phyloP scores from a whole-genome alignment of 64 coral and sea anemone genomes.

The Montipora efflorescens region DNA sequence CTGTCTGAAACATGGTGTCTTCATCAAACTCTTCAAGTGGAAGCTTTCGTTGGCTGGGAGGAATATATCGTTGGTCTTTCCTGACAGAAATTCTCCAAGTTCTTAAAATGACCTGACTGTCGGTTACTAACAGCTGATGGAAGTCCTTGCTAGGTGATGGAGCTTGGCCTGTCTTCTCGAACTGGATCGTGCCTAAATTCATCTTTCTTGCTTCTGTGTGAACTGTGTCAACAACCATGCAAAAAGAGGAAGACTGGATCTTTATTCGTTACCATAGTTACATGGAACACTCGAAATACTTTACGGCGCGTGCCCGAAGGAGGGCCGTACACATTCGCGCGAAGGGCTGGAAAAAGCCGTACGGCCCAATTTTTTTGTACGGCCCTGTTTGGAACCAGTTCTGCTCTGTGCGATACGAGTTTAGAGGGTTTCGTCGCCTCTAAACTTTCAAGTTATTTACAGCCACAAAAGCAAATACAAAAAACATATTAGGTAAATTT shows the following conservation, averaged over 20 bases:
- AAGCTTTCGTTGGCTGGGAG: conserved; percentile 87
- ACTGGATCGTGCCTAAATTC: conserved; percentile 74
- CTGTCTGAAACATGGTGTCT: conserved; percentile 82
- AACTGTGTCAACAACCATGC: not conserved
- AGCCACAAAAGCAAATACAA: too few relatives aligned
- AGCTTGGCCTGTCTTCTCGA: conserved; percentile 93
- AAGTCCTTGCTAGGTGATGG: conserved; percentile 99
- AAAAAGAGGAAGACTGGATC: not conserved
- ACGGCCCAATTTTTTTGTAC: too few relatives aligned
- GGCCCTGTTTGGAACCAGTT: too few relatives aligned
- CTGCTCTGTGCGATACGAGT: too few relatives aligned
- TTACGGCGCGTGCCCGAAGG: too few relatives aligned
- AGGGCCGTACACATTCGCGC: too few relatives aligned
- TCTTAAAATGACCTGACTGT: conserved; percentile 88
- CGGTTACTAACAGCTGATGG: conserved; percentile 90
- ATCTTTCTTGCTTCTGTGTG: not conserved
- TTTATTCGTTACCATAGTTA: not conserved
- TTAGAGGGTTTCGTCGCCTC: too few relatives aligned
- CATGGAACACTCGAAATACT: not conserved
- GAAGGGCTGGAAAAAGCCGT: too few relatives aligned
- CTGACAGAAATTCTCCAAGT: conserved; percentile 91
- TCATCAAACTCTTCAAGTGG: conserved; percentile 93
- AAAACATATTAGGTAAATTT: too few relatives aligned
- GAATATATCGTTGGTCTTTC: conserved; percentile 96
- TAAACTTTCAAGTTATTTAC: too few relatives aligned